Evolutionary conservation across 2,888 invertebrate genomes (phyloP).

Genomic region (Nemurella pictetii): DNA sequence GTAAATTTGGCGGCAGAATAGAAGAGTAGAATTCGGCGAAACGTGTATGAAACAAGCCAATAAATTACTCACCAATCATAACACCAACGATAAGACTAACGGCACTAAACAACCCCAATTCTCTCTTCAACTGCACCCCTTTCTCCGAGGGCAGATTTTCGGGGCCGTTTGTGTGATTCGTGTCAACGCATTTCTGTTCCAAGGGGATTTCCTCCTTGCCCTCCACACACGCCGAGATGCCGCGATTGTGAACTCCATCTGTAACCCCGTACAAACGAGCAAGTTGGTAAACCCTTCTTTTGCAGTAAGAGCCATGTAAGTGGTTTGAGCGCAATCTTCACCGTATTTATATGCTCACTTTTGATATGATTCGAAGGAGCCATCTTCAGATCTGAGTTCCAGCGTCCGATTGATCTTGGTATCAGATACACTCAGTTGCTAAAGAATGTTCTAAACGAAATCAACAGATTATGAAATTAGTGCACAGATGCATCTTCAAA

Average conservation of each 20-base stretch:
- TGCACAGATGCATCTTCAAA: background rate
- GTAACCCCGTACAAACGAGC: background rate
- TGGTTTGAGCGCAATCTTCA: background rate
- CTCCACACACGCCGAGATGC: background rate
- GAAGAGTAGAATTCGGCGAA: background rate
- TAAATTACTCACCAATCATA: slow-evolving; percentile 71
- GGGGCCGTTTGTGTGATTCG: background rate
- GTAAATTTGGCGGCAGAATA: background rate
- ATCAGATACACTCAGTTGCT: background rate
- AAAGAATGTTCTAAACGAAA: background rate
- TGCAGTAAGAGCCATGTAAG: background rate
- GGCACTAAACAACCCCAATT: slow-evolving; percentile 79
- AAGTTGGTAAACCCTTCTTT: background rate
- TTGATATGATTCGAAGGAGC: background rate
- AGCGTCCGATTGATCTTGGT: background rate
- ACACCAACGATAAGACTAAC: slow-evolving; percentile 82
- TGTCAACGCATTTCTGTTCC: background rate
- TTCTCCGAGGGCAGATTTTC: slow-evolving; percentile 6
- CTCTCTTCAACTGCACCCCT: slow-evolving; percentile 66
- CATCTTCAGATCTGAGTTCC: background rate
- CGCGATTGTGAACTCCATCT: background rate
- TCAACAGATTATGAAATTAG: background rate
- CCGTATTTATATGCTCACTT: background rate
- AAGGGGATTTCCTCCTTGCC: background rate
- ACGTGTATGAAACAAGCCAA: background rate